Percentiles rank a stretch among this genome's conserved stretches.
Conservation (phyloP, 2,113 vertebrate species). For the Tragelaphus strepsiceros region DNA sequence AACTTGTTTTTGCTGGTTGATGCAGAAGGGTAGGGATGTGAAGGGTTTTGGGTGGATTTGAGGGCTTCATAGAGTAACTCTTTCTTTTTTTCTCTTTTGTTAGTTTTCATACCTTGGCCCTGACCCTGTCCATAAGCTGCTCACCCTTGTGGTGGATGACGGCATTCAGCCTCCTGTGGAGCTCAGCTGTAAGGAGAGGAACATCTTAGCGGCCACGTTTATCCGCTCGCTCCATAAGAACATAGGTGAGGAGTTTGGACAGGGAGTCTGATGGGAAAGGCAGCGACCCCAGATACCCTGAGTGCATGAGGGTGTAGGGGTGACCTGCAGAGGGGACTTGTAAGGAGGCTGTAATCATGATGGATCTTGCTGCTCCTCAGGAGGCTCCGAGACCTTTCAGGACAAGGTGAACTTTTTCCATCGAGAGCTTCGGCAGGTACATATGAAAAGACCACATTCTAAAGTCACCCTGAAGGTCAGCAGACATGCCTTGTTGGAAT, state of each 20-base stretch:
- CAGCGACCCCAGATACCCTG: too few relatives aligned
- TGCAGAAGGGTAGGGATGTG: not conserved
- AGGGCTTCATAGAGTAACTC: slow-evolving; percentile 48
- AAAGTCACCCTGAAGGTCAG: slow-evolving; percentile 95
- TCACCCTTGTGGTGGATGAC: slow-evolving; percentile 97
- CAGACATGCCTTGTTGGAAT: slow-evolving; percentile 91
- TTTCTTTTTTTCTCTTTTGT: slow-evolving; percentile 53
- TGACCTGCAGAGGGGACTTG: not conserved
- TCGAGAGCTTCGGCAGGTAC: slow-evolving; percentile 93
- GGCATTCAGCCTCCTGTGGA: slow-evolving; percentile 98
- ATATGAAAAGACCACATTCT: slow-evolving; percentile 93
- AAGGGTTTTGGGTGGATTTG: slow-evolving; percentile 49
- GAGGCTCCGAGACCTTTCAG: slow-evolving; percentile 98
- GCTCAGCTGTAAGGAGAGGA: slow-evolving; percentile 98
- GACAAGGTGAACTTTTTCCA: slow-evolving; percentile 99
- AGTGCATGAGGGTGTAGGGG: not conserved
- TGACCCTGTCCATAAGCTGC: slow-evolving; percentile 94
- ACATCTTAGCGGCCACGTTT: slow-evolving; percentile 98
- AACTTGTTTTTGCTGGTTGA: not conserved
- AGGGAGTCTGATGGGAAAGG: not conserved
- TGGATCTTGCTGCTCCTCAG: slow-evolving; percentile 75
- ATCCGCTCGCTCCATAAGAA: slow-evolving; percentile 98
- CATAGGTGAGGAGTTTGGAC: slow-evolving; percentile 86
- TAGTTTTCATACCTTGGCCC: slow-evolving; percentile 97
- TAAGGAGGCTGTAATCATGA: not conserved